These are phyloP conservation scores for Diorhabda carinulata DNA, from an alignment of 1,140 invertebrate genomes.

Conservation along the genomic window DNA sequence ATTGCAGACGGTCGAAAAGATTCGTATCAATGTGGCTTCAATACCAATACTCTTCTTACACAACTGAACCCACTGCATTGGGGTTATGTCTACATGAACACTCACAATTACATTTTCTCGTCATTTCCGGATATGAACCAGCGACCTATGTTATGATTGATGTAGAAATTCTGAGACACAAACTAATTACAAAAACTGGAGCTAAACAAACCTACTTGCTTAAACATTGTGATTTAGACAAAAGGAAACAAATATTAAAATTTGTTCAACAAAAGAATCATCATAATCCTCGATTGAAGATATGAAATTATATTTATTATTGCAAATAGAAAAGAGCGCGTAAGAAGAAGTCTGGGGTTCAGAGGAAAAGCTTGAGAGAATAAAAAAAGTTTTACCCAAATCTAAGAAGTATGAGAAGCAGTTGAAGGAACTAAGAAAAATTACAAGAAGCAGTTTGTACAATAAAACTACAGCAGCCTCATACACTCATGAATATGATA, in stretches of 20 bases:
- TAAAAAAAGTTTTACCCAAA: conserved; percentile 69
- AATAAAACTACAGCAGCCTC: conserved; percentile 60
- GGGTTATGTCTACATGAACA: too few species aligned
- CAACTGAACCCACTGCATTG: too few species aligned
- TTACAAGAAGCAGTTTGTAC: conserved; percentile 82
- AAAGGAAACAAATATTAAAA: conserved; percentile 79
- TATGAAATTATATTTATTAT: conserved; percentile 88
- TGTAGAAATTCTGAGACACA: conserved; percentile 82
- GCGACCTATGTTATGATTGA: conserved; percentile 68
- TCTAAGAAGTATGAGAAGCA: conserved; percentile 83
- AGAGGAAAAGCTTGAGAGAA: conserved; percentile 69
- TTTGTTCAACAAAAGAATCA: conserved; percentile 90
- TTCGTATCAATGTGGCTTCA: too few species aligned
- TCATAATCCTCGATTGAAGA: conserved; percentile 87
- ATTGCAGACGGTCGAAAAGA: too few species aligned
- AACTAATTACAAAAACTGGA: conserved; percentile 88
- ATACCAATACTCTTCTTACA: too few species aligned
- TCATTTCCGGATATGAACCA: too few species aligned
- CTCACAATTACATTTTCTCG: too few species aligned
- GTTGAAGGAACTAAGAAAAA: conserved; percentile 80
- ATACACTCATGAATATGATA: conserved; percentile 77
- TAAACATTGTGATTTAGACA: conserved; percentile 90
- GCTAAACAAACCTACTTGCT: conserved; percentile 88
- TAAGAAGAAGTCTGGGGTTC: conserved; percentile 76
- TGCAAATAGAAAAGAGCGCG: conserved; percentile 81